These are phyloP conservation scores for Dicrurus megarhynchus DNA, from an alignment of 2,113 vertebrate genomes.

Conservation along the genomic window DNA sequence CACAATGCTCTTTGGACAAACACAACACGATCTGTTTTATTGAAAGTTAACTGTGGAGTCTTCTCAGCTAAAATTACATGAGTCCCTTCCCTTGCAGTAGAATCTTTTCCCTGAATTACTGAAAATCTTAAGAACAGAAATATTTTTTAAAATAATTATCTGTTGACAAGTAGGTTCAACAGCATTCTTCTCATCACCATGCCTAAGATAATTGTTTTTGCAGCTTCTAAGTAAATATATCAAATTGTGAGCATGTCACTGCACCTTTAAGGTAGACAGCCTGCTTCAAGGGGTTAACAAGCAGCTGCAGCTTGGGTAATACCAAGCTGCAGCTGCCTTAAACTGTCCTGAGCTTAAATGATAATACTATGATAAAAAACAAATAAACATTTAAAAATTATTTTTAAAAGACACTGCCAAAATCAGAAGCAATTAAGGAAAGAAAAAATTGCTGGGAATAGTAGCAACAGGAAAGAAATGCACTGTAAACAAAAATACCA, in stretches of 20 bases:
- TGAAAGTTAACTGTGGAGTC: not conserved
- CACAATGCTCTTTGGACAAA: not conserved
- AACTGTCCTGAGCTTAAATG: not conserved
- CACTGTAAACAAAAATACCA: not conserved
- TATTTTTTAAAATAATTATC: not conserved
- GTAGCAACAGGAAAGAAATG: not conserved
- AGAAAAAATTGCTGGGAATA: not conserved
- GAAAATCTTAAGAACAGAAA: not conserved
- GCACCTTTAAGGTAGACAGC: not conserved
- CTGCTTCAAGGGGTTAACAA: not conserved
- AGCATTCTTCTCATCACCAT: not conserved
- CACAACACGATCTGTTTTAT: not conserved
- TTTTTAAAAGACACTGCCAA: not conserved
- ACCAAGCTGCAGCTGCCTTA: not conserved
- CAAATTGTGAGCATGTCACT: not conserved
- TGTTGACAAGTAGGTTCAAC: not conserved
- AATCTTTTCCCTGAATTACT: not conserved
- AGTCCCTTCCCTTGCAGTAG: not conserved
- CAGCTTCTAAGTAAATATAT: not conserved
- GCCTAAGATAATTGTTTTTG: not conserved
- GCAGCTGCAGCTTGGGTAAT: too few species aligned
- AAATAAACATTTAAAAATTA: not conserved
- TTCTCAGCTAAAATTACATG: not conserved
- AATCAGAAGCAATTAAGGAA: not conserved
- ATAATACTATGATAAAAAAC: not conserved